Percentiles rank a stretch among this genome's conserved stretches.
phyloP scores from a whole-genome alignment of 2,113 vertebrate species.

The Colaptes auratus region DNA sequence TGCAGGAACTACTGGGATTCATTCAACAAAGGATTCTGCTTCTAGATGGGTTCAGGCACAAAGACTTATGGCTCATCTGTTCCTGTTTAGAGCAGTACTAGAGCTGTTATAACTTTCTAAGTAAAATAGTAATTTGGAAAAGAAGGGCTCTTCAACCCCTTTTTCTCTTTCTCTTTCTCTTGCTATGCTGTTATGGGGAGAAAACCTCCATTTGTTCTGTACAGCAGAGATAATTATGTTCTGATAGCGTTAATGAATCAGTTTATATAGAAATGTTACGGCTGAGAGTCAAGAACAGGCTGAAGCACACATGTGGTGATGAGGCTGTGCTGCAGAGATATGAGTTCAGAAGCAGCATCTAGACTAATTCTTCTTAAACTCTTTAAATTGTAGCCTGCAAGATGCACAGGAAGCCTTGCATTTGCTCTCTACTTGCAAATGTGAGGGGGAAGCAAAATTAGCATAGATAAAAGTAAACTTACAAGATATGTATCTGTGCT shows the following conservation, averaged over 20 bases:
- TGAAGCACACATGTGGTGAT: not conserved
- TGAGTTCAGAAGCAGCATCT: not conserved
- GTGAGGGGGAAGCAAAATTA: slow-evolving; percentile 44
- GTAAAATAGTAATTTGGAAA: not conserved
- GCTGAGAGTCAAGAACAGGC: not conserved
- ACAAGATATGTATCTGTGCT: slow-evolving; percentile 15
- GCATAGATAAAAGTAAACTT: slow-evolving; percentile 34
- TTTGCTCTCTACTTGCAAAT: slow-evolving; percentile 12
- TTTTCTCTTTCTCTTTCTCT: not conserved
- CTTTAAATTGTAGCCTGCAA: not conserved
- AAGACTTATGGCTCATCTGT: not conserved
- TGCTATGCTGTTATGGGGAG: not conserved
- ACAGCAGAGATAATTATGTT: not conserved
- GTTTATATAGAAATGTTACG: not conserved
- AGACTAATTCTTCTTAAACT: slow-evolving; percentile 11
- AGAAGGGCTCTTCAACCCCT: not conserved
- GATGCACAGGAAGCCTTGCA: slow-evolving; percentile 14
- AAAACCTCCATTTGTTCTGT: not conserved
- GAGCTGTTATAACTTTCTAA: not conserved
- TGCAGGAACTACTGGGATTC: not conserved
- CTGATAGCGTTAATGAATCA: slow-evolving; percentile 10
- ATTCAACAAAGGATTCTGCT: not conserved
- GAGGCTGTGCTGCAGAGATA: not conserved
- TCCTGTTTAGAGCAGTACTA: not conserved
- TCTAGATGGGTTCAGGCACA: not conserved